Base-by-base conservation (phyloP, 2,113 vertebrate species). In the Tiliqua scincoides region DNA sequence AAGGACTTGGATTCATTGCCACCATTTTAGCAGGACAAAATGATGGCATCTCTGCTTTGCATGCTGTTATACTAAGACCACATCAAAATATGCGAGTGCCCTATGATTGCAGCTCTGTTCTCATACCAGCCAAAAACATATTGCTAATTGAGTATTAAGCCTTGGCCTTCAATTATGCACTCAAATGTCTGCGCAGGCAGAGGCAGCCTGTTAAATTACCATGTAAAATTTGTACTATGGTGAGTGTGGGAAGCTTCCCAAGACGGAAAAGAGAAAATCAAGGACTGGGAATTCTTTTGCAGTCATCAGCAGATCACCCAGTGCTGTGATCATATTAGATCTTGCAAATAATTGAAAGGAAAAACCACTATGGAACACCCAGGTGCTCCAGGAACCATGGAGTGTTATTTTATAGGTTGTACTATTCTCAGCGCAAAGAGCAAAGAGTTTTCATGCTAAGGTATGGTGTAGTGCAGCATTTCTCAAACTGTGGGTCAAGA, bases 101-200 rank as follows among this genome's bases (percentile, higher is more conserved):
- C 80, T 83, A 14, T 94, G 85, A 93, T 92, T 94, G 91, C 84
- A 86, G 75, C 14, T 80, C 81, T 88, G 85, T 81, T 72, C 30
- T 86, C 30, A 0, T 88, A 81, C 59, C 88, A 87, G 70, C 59
- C 82, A 83, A 95, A 94, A 92, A 94, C 18, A 87, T 71, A 88
- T 59, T 43, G 83, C 89, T 95, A 95, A 94, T 90, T 93, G 84
- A 90, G 72, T 94, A 95, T 93, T 89, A 94, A 85, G 90, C 87
- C 93, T 88, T 92, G 71, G 91, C 74, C 43, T 89, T 86, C 89
- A 91, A 89, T 90, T 89, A 89, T 84, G 90, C 74, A 37, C 81
- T 92, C 91, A 67, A 5, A 91, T 81, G 72, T 91, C 87, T 84
- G 81, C 65, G 87, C 15, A 84, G 72, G 81, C 88, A 82, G 0